Conservation (phyloP, 2,113 vertebrate species). For the Epinephelus moara region DNA sequence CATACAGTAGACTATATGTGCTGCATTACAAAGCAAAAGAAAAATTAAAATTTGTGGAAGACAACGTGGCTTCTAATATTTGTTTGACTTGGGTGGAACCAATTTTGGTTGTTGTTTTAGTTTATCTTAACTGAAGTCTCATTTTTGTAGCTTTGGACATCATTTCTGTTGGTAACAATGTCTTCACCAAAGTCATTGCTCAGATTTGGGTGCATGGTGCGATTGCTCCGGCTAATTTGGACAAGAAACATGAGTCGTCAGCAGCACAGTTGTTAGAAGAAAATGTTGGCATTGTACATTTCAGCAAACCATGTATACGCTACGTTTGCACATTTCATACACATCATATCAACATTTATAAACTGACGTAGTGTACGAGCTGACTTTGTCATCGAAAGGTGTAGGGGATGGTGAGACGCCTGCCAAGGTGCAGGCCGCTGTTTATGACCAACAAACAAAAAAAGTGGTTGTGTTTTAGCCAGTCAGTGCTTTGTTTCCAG, state of each 20-base stretch:
- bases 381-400: too few species aligned
- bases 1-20: constrained; percentile 9
- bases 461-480: too few species aligned
- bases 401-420: too few species aligned
- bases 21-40: constrained; percentile 28
- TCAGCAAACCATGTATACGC: too few species aligned
- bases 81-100: not conserved
- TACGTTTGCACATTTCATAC: too few species aligned
- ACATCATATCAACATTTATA: too few species aligned
- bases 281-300: too few species aligned
- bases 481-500: too few species aligned
- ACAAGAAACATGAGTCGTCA: not conserved
- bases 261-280: too few species aligned
- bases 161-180: not conserved
- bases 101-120: not conserved
- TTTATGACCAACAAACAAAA: too few species aligned
- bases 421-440: too few species aligned
- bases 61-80: not conserved
- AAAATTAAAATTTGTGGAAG: not conserved
- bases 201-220: not conserved
- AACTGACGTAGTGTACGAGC: too few species aligned
- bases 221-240: not conserved
- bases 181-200: not conserved
- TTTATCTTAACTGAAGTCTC: not conserved
- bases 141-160: not conserved